Conservation (phyloP, 2,797 vertebrate genomes). For the Poeciliopsis turneri region DNA sequence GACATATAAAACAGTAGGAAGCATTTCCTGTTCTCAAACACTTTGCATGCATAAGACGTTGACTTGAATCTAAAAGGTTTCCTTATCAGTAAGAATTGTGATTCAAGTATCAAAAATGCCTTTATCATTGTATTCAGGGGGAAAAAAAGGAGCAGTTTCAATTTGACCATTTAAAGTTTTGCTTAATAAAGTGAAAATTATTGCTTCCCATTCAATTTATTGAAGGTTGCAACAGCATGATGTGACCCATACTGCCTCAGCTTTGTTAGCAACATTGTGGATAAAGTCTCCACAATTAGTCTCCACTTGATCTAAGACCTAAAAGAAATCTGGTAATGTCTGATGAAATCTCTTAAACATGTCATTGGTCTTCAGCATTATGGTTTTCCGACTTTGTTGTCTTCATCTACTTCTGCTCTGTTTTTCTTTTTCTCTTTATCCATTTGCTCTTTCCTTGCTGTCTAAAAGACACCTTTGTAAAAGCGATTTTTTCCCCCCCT, state of each 20-base stretch:
- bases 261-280: not conserved
- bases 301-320: conserved; percentile 13
- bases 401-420: conserved; percentile 7
- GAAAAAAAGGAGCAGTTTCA: not conserved
- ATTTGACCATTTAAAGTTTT: not conserved
- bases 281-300: not conserved
- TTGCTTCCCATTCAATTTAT: not conserved
- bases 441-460: conserved; percentile 31
- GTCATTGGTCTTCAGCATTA: not conserved
- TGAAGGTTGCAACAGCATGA: conserved; percentile 5
- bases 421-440: conserved; percentile 30
- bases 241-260: not conserved
- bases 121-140: not conserved
- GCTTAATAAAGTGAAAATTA: not conserved
- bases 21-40: conserved; percentile 10
- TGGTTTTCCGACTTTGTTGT: not conserved
- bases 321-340: not conserved
- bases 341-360: conserved; percentile 2
- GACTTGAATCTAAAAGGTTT: not conserved
- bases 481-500: not conserved
- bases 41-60: conserved; percentile 27
- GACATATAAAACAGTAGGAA: conserved; percentile 18
- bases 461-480: conserved; percentile 17
- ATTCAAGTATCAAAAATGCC: not conserved
- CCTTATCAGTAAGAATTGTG: not conserved